phyloP scores from a whole-genome alignment of 2,888 invertebrate species.

The Invenusta paracnida region DNA sequence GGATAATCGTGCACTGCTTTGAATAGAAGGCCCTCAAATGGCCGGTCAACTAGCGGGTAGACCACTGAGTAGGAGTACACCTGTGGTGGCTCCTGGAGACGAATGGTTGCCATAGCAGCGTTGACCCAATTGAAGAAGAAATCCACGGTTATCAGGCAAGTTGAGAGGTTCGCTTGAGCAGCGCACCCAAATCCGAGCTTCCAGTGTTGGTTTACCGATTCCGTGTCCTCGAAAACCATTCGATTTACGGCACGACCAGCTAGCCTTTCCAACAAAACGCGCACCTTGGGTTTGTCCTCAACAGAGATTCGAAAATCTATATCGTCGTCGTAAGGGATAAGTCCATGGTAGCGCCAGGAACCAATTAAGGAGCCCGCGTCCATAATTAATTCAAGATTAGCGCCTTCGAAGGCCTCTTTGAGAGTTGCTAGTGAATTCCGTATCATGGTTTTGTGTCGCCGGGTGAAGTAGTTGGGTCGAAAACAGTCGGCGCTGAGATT shows the following conservation, averaged over 20 bases:
- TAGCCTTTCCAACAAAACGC: background rate
- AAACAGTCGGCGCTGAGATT: no score
- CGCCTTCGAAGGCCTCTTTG: background rate
- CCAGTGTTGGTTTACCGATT: background rate
- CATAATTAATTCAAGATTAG: background rate
- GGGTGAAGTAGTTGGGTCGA: no score
- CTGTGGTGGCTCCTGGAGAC: background rate
- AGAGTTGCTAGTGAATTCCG: no score
- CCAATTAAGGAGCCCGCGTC: background rate
- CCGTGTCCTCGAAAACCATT: background rate
- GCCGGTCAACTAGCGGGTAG: background rate
- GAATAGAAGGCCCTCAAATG: slow-evolving; percentile 2
- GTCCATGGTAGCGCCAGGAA: background rate
- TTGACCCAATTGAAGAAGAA: background rate
- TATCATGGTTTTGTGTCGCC: no score
- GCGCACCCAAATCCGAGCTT: background rate
- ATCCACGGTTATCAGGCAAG: no score
- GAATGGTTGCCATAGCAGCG: background rate
- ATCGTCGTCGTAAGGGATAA: slow-evolving; percentile 2
- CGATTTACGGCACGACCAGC: background rate
- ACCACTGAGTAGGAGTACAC: background rate
- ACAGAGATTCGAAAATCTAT: background rate
- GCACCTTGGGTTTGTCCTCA: background rate
- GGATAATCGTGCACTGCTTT: background rate
- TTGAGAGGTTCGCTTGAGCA: no score